Evolutionary conservation across 2,113 vertebrate species (phyloP), one percentile per base, ranked within the genome.

Genomic region (Tylochromis polylepis): DNA sequence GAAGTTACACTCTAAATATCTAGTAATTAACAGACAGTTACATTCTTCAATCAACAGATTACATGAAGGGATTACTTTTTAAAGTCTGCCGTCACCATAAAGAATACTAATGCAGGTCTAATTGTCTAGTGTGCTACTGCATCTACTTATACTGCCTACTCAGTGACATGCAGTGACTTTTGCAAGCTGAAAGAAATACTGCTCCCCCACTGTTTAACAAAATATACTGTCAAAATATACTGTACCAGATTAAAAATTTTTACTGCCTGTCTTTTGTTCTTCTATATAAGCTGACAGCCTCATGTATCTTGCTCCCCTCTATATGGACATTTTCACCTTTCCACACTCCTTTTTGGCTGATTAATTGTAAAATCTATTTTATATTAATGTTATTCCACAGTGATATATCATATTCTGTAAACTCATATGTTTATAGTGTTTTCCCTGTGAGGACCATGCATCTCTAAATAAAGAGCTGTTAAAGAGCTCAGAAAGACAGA

Each of bases 221-320:
- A 27, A 10, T 43, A 49, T 18, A 75, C 24, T 7, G 22, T 1
- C 15, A 49, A 70, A 27, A 10, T 43, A 49, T 18, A 75, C 24
- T 7, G 22, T 1, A 46, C 15, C 5, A 29, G 24, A 27, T 46
- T 62, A 1, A 0, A 11, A 49, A 11, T 2, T 0, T 43, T 2
- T 46, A 14, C 22, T 41, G 11, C 3, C 11, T 38, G 34, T 22
- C 2, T 67, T 8, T 67, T 67, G 20, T 67, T 67, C 2, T 27
- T 41, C 11, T 41, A 24, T 43, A 24, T 24, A 70, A 70, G 2
- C 11, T 43, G 43, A 49, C 43, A 49, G 5, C 14, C 14, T 46
- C 12, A 2, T 15, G 5, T 14, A 46, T 15, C 14, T 46, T 46
- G 12, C 43, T 46, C 12, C 5, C 5, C 43, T 46, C 5, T 46